Evolutionary conservation across 2,113 vertebrate genomes (phyloP).

Genomic region (Actinemys pallida): DNA sequence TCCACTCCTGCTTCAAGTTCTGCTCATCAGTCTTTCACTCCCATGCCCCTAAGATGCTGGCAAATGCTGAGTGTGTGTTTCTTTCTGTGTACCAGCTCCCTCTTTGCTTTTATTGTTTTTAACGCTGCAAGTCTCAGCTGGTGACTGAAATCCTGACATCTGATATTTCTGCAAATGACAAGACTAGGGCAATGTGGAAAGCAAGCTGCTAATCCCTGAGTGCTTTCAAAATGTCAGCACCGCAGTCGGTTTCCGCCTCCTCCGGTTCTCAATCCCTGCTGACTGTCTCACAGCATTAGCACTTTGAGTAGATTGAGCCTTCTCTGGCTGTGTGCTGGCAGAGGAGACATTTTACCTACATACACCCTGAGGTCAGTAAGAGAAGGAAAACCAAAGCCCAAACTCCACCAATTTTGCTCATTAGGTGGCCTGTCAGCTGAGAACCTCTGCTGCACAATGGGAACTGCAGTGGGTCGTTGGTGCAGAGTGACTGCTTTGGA

Average conservation of each 20-base stretch:
- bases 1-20: background rate
- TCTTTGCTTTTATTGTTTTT: background rate
- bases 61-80: accelerated
- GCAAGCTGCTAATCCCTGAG: background rate
- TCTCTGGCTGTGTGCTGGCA: too few species aligned
- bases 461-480: background rate
- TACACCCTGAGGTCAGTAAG: background rate
- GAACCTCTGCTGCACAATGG: background rate
- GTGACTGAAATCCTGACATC: background rate
- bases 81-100: background rate
- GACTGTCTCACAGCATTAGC: background rate
- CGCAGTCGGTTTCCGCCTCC: background rate
- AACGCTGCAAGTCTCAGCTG: background rate
- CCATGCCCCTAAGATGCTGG: accelerated
- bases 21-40: background rate
- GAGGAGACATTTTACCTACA: background rate
- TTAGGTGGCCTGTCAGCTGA: background rate
- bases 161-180: background rate
- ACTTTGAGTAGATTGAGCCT: background rate
- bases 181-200: background rate
- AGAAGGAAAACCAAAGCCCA: background rate
- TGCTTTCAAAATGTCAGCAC: background rate
- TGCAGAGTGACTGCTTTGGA: background rate
- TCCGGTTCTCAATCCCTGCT: background rate
- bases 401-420: background rate